Conservation (phyloP, 2,797 vertebrate species). For the Hippoglossus hippoglossus region DNA sequence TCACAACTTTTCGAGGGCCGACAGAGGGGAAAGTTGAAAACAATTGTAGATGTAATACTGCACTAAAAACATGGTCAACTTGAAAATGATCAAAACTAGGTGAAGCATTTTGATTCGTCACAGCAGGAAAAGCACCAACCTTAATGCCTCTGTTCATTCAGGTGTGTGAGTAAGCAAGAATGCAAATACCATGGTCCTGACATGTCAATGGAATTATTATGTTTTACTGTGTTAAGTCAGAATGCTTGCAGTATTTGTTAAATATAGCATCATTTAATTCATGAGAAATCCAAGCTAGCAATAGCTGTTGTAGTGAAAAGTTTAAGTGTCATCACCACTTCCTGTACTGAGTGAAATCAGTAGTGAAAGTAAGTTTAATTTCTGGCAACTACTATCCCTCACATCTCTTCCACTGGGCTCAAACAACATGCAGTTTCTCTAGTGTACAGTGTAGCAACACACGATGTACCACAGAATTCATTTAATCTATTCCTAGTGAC, state of each 20-base stretch:
- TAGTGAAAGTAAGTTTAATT: too few species aligned
- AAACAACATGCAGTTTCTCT: too few species aligned
- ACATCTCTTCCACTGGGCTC: too few species aligned
- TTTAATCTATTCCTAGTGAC: too few species aligned
- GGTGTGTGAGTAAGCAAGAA: neutral
- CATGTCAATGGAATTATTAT: neutral
- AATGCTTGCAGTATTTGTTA: constrained; percentile 1
- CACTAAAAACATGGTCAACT: constrained; percentile 2
- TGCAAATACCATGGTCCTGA: neutral
- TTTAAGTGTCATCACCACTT: too few species aligned
- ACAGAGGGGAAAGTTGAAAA: constrained; percentile 5
- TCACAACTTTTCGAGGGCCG: constrained; percentile 33
- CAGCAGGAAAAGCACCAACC: neutral
- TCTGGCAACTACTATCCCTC: too few species aligned
- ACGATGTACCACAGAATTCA: too few species aligned
- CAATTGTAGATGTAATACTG: constrained; percentile 3
- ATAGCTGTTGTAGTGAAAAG: constrained; percentile 21
- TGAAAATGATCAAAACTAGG: neutral
- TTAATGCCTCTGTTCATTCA: constrained; percentile 1
- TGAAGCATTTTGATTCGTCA: neutral
- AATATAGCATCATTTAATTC: constrained; percentile 1
- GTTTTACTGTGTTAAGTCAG: neutral
- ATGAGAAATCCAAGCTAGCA: neutral
- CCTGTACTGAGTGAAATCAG: too few species aligned
- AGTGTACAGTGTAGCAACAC: too few species aligned